phyloP scores from a whole-genome alignment of 2,113 vertebrate species.

The Vireo altiloquus region DNA sequence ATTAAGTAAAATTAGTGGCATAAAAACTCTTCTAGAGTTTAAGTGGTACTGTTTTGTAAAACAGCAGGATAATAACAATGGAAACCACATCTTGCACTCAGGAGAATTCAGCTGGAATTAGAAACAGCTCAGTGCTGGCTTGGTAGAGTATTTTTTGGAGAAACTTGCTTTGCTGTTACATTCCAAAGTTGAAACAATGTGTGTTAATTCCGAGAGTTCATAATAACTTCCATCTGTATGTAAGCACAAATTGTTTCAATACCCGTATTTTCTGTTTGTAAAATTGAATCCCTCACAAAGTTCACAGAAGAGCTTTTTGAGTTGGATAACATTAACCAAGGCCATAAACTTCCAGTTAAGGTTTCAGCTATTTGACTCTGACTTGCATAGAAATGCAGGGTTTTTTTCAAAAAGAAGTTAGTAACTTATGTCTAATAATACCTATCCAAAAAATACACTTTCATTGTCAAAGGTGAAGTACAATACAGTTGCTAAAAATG shows the following conservation, averaged over 20 bases:
- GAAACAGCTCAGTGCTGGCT: slow-evolving; percentile 41
- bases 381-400: fast-evolving
- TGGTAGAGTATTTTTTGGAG: slow-evolving; percentile 33
- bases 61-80: slow-evolving; percentile 34
- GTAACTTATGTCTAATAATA: neutral
- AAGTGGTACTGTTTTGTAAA: slow-evolving; percentile 38
- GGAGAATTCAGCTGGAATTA: slow-evolving; percentile 55
- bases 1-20: neutral
- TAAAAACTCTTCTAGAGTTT: slow-evolving; percentile 5
- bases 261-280: neutral
- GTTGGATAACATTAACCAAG: neutral
- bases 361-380: neutral
- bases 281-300: neutral
- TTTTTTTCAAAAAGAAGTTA: neutral
- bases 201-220: slow-evolving; percentile 14
- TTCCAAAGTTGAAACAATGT: slow-evolving; percentile 51
- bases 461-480: neutral
- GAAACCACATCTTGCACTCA: slow-evolving; percentile 10
- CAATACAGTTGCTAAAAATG: neutral
- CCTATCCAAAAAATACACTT: neutral
- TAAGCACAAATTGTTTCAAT: slow-evolving; percentile 41
- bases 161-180: slow-evolving; percentile 65
- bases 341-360: neutral
- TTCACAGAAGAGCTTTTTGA: neutral
- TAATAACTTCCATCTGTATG: slow-evolving; percentile 63